A percentile compares a stretch with the other conserved stretches of the same genome.
Conservation (phyloP, 2,888 invertebrate genomes). For the Tribolium freemani region DNA sequence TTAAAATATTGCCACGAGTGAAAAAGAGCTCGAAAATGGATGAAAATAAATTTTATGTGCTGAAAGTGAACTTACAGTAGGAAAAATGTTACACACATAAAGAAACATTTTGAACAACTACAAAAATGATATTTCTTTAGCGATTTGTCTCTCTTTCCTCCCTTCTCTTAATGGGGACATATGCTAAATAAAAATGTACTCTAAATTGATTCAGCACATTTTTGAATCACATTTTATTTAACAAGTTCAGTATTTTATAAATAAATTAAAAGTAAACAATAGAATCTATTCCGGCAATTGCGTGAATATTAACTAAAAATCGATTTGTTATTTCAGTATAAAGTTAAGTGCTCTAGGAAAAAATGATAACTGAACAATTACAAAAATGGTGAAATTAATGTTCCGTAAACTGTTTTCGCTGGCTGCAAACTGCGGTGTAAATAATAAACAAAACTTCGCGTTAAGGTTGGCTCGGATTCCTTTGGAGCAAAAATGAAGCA, state of each 20-base stretch:
- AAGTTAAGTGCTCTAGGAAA: not conserved
- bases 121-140: conserved; percentile 12
- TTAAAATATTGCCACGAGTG: conserved; percentile 21
- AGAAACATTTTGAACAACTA: conserved; percentile 25
- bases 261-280: not conserved
- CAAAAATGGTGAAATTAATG: not conserved
- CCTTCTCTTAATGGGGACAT: not conserved
- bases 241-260: not conserved
- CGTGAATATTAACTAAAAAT: not conserved
- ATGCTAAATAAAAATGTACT: not conserved
- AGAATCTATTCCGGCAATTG: not conserved
- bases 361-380: not conserved
- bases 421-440: not conserved
- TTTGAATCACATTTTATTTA: no score
- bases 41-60: conserved; percentile 29
- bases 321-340: not conserved
- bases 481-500: not conserved
- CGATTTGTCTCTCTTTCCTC: conserved; percentile 5
- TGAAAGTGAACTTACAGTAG: conserved; percentile 20
- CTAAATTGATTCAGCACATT: no score
- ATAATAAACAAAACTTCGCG: not conserved
- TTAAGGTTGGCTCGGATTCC: not conserved
- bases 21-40: conserved; percentile 23
- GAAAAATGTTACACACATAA: conserved; percentile 25
- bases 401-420: not conserved